phyloP scores from a whole-genome alignment of 2,888 invertebrate species.

The Dicycla oo region DNA sequence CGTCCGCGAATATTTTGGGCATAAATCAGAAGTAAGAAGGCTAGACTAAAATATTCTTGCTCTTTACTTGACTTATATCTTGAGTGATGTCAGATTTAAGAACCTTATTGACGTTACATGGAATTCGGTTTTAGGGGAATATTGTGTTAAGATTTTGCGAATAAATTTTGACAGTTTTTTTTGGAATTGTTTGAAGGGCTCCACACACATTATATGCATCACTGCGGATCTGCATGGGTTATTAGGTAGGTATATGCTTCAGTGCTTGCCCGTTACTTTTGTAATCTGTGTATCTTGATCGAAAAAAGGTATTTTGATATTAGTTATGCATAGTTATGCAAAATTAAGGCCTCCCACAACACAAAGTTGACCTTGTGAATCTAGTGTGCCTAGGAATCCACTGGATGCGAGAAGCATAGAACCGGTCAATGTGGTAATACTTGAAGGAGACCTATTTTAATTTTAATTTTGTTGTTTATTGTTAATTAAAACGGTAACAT shows the following conservation, averaged over 20 bases:
- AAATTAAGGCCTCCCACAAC: too few species aligned
- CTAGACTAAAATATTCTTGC: slow-evolving; percentile 42
- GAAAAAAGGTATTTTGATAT: too few species aligned
- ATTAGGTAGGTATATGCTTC: not conserved
- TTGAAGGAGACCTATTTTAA: too few species aligned
- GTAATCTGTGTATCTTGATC: too few species aligned
- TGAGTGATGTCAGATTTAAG: slow-evolving; percentile 54
- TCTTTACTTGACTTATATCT: slow-evolving; percentile 46
- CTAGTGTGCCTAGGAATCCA: not conserved
- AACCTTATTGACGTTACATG: slow-evolving; percentile 41
- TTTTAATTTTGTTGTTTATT: too few species aligned
- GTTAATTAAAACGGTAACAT: too few species aligned
- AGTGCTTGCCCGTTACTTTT: too few species aligned
- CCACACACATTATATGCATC: not conserved
- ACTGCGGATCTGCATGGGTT: not conserved
- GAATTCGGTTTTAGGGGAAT: slow-evolving; percentile 26
- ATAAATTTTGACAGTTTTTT: slow-evolving; percentile 2
- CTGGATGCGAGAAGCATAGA: not conserved
- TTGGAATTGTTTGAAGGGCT: not conserved
- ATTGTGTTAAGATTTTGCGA: slow-evolving; percentile 12
- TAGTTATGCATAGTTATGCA: too few species aligned
- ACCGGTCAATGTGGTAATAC: too few species aligned
- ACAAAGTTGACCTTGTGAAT: not conserved
- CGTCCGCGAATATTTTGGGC: slow-evolving; percentile 66
- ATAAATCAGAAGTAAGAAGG: slow-evolving; percentile 58